Percentiles rank a stretch among this genome's conserved stretches.
phyloP scores from a whole-genome alignment of 2,797 vertebrate genomes.

The Fistularia tabacaria region DNA sequence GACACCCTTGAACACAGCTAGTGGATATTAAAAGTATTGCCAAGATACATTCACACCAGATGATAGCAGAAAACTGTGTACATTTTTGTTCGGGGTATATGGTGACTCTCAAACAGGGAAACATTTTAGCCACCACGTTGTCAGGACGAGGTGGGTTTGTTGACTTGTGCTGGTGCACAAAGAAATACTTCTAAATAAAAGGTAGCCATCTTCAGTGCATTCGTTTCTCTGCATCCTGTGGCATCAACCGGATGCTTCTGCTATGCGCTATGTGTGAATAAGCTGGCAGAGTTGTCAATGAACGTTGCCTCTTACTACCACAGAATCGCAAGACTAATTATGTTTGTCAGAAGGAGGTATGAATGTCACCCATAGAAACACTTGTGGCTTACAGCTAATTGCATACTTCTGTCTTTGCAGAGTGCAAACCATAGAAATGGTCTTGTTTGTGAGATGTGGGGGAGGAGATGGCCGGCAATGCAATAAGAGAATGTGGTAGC shows the following conservation, averaged over 20 bases:
- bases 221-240: conserved; percentile 37
- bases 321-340: conserved; percentile 76
- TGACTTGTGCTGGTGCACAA: conserved; percentile 1
- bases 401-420: conserved; percentile 76
- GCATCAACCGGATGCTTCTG: conserved; percentile 44
- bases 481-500: conserved; percentile 73
- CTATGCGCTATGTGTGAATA: conserved; percentile 45
- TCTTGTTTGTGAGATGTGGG: conserved; percentile 74
- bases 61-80: too few relatives aligned
- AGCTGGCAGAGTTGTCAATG: conserved; percentile 42
- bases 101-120: too few relatives aligned
- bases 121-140: too few relatives aligned
- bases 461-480: conserved; percentile 58
- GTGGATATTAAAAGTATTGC: too few relatives aligned
- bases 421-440: conserved; percentile 83
- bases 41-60: too few relatives aligned
- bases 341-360: conserved; percentile 66
- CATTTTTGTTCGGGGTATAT: too few relatives aligned
- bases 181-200: conserved; percentile 14
- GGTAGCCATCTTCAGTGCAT: conserved; percentile 2
- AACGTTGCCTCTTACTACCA: conserved; percentile 57
- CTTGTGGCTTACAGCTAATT: conserved; percentile 77
- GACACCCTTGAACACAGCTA: too few relatives aligned
- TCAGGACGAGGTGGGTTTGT: conserved; percentile 3
- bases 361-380: conserved; percentile 78